These are phyloP conservation scores for Cygnus buccinator DNA, from an alignment of 2,113 vertebrate species.

Conservation along the genomic window DNA sequence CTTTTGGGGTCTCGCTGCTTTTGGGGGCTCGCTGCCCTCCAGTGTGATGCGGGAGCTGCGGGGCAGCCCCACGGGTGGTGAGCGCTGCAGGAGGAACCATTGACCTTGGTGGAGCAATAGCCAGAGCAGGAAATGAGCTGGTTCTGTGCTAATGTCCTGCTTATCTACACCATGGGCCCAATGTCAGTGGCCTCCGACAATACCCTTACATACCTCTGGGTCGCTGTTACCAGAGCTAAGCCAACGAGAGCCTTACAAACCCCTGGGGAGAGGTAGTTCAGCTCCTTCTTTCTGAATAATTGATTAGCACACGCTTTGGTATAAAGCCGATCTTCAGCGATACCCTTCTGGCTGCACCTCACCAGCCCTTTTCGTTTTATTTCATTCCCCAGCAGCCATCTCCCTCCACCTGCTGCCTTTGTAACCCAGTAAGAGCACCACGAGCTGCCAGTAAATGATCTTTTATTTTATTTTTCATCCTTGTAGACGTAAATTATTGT, in stretches of 20 bases:
- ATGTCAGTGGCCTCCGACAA: background rate
- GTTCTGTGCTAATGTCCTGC: background rate
- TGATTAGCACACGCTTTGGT: slow-evolving; percentile 60
- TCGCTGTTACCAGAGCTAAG: slow-evolving; percentile 23
- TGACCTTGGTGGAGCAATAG: background rate
- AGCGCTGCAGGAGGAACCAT: background rate
- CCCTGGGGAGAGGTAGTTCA: slow-evolving; percentile 61
- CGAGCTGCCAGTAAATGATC: slow-evolving; percentile 71
- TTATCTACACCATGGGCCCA: background rate
- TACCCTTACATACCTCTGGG: slow-evolving; percentile 40
- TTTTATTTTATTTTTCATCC: slow-evolving; percentile 69
- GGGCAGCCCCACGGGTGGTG: background rate
- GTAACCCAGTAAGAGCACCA: slow-evolving; percentile 62
- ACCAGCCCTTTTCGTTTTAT: slow-evolving; percentile 31
- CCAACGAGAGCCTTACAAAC: slow-evolving; percentile 59
- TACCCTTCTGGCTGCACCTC: slow-evolving; percentile 57
- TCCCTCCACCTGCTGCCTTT: slow-evolving; percentile 37
- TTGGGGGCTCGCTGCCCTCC: background rate
- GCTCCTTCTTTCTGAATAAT: slow-evolving; percentile 73
- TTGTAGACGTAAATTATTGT: slow-evolving; percentile 71
- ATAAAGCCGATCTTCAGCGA: slow-evolving; percentile 62
- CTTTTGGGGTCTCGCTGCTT: background rate
- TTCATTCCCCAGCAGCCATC: slow-evolving; percentile 60
- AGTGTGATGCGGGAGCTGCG: background rate
- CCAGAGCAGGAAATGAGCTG: background rate